A percentile compares a stretch with the other conserved stretches of the same genome.
Evolutionary conservation across 2,888 invertebrate genomes (phyloP).

Genomic region (Atherix ibis): DNA sequence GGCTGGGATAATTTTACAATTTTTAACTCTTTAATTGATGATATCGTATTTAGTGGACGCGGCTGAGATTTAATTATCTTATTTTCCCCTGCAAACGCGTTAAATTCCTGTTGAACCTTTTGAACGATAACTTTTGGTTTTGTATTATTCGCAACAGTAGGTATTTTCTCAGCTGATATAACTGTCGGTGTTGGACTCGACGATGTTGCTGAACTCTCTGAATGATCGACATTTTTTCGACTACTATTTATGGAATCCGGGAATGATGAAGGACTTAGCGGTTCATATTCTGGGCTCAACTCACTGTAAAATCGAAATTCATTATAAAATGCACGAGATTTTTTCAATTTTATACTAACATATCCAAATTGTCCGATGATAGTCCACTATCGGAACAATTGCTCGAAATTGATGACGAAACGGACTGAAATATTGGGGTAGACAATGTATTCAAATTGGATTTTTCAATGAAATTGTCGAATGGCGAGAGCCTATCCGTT

Average conservation of each 20-base stretch:
- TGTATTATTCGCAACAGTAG: too few species aligned
- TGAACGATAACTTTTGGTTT: slow-evolving; percentile 16
- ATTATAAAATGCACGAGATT: not conserved
- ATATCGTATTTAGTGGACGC: slow-evolving; percentile 4
- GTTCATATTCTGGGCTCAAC: slow-evolving; percentile 17
- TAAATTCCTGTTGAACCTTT: slow-evolving; percentile 15
- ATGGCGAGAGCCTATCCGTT: slow-evolving; percentile 11
- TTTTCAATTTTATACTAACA: slow-evolving; percentile 27
- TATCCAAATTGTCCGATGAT: slow-evolving; percentile 44
- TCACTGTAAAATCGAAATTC: slow-evolving; percentile 14
- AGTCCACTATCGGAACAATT: slow-evolving; percentile 50
- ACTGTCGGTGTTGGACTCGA: not conserved
- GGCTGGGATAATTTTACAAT: slow-evolving; percentile 15
- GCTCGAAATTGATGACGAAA: slow-evolving; percentile 12
- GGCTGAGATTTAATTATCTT: slow-evolving; percentile 1
- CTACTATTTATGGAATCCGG: slow-evolving; percentile 14
- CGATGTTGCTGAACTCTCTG: not conserved
- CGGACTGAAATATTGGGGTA: slow-evolving; percentile 1
- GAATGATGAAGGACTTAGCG: slow-evolving; percentile 15
- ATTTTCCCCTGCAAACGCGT: slow-evolving; percentile 7
- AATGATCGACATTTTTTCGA: slow-evolving; percentile 5
- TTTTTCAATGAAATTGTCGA: slow-evolving; percentile 17
- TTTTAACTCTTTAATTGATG: slow-evolving; percentile 13
- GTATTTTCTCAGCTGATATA: too few species aligned
- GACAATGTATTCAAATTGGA: slow-evolving; percentile 9